Evolutionary conservation across 2,797 vertebrate species (phyloP), one percentile per base, ranked within the genome.

Genomic region (Synanceia verrucosa): DNA sequence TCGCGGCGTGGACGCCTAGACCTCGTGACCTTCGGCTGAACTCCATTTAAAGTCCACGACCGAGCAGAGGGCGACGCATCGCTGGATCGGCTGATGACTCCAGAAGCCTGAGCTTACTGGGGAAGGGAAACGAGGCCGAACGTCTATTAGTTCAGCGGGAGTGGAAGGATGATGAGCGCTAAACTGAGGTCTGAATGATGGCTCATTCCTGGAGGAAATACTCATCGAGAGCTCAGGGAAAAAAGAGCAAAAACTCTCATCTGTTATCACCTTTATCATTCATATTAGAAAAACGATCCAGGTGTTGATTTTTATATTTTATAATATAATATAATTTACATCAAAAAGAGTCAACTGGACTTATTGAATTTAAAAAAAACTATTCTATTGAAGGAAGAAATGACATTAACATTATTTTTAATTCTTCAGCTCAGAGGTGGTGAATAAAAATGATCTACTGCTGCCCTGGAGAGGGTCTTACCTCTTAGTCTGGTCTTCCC

Each of bases 21-120:
- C 63, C 31, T 29, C 1, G 39, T 36, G 80, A 79, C 73, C 78
- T 66, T 46, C 33, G 0, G 48, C 26, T 83, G 80, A 81, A 72
- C 78, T 73, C 61, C 21, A 68, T 76, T 66, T 63, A 69, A 66
- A 74, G 64, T 29, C 70, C 31, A 33, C 11, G 2, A 4, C 37
- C 28, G 43, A 65, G 29, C 46, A 19, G 47, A 43, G 31, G 28
- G 51, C 34, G 66, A 83, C 28, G 33, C 62, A 71, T 33, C 51
- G 1, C 58, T 48, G 59, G 71, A 36, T 47, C 79, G 4, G 39
- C 1, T 46, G 55, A 68, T 57, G 72, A 63, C 70, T 71, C 50
- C 50, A 23, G 50, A 65, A 60, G 56, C 31, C 14, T 70, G 7
- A 23, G 47, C 19, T 60, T 37, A 65, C 46, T 62, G 58, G 31